A percentile compares a stretch with the other conserved stretches of the same genome.
phyloP scores from a whole-genome alignment of 2,113 vertebrate genomes.

The Isichthys henryi region DNA sequence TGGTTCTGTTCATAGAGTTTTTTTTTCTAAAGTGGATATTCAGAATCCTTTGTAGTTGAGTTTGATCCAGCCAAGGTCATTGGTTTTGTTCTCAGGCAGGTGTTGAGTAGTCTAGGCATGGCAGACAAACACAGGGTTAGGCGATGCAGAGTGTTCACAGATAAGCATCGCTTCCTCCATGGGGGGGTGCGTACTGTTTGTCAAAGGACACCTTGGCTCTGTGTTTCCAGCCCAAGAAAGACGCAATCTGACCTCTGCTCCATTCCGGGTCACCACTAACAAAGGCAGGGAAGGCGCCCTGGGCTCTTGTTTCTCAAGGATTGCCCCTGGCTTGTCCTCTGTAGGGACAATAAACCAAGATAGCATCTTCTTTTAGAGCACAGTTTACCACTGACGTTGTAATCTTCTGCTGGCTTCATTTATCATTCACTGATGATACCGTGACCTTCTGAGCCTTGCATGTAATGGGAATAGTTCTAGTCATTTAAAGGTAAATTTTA shows the following conservation, averaged over 20 bases:
- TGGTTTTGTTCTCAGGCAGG: neutral
- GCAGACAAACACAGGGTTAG: neutral
- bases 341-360: slow-evolving; percentile 15
- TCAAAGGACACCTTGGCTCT: neutral
- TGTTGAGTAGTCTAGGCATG: neutral
- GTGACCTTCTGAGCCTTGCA: neutral
- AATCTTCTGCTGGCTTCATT: neutral
- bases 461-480: neutral
- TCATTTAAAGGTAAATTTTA: neutral
- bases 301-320: neutral
- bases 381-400: neutral
- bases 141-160: neutral
- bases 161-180: neutral
- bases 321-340: neutral
- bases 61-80: neutral
- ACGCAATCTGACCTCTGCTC: slow-evolving; percentile 2
- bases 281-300: slow-evolving; percentile 22
- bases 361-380: slow-evolving; percentile 25
- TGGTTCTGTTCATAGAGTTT: neutral
- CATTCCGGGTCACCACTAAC: slow-evolving; percentile 25
- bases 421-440: neutral
- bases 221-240: neutral
- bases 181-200: neutral
- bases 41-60: neutral
- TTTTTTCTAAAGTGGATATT: neutral